Base-by-base conservation (phyloP, 2,797 vertebrate genomes). In the Anguilla pacifica region DNA sequence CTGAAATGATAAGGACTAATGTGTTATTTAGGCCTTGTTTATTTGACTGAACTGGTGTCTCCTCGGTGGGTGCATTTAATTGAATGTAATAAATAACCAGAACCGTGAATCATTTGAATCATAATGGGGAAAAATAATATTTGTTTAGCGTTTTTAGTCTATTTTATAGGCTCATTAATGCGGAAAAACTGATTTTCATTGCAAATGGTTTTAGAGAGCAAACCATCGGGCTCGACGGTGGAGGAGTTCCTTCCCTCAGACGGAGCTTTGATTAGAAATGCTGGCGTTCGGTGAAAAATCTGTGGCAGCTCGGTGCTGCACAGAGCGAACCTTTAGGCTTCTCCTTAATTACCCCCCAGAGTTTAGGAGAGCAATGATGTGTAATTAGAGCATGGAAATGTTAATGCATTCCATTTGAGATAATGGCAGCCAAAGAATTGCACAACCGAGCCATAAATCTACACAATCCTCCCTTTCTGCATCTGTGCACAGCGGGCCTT, bases 341-440 rank as follows among this genome's bases (percentile, higher is more conserved):
- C 89, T 90, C 88, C 89, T 89, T 93, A 93, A 93, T 92, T 92
- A 93, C 91, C 89, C 84, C n/a, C 59, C 79, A 72, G 90, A 89
- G 91, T 92, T 88, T 87, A 70, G 89, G 86, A 89, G 87, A 91
- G 89, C 86, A 86, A 86, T 81, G 90, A 88, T 90, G 89, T 92
- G 91, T 92, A 93, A 94, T 94, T 94, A 93, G 87, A 91, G 83
- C 87, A 90, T 89, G 89, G 88, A 93, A 93, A 94, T 94, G 91
- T 93, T 93, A 94, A 95, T 93, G 91, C 89, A 91, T 93, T 94
- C 92, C 90, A 87, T 92, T 88, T 86, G 90, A 64, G 89, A 90
- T 91, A 92, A 93, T 92, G 89, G 86, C 87, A 84, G 83, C 88
- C 84, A 85, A 82, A 86, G 87, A 49, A 43, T 89, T 89, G 89